Conservation (phyloP, 2,797 vertebrate species). For the Melanotaenia maccullochi region DNA sequence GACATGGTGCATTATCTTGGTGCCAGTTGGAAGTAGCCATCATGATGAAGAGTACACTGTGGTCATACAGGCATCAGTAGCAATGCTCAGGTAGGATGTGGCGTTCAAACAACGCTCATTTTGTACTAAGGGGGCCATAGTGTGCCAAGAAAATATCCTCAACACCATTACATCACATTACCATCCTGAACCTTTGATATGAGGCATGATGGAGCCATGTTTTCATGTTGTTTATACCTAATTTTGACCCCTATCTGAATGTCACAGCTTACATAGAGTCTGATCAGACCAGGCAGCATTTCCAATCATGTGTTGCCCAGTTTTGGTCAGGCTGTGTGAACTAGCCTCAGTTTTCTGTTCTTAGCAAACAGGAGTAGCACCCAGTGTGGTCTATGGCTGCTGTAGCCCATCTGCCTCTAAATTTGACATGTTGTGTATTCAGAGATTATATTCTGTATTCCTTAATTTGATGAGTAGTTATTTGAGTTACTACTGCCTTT, state of each 20-base stretch:
- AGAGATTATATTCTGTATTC: no score
- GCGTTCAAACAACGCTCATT: not conserved
- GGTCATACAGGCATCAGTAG: not conserved
- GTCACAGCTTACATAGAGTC: not conserved
- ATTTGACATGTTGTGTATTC: no score
- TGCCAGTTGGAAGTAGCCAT: not conserved
- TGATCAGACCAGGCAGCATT: not conserved
- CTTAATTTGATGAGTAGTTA: no score
- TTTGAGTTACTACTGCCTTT: no score
- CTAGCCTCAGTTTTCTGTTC: no score
- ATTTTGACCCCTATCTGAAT: conserved; percentile 32
- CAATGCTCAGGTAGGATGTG: not conserved
- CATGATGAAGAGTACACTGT: not conserved
- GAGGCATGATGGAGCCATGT: conserved; percentile 4
- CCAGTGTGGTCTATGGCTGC: no score
- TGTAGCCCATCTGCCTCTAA: no score
- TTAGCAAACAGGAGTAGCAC: no score
- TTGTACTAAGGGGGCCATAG: not conserved
- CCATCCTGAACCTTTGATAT: not conserved
- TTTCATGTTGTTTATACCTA: conserved; percentile 35
- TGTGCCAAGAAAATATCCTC: not conserved
- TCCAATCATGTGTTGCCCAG: no score
- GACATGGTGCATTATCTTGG: not conserved
- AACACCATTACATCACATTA: not conserved
- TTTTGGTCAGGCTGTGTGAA: no score